Base-by-base conservation (phyloP, 2,113 vertebrate species). In the Tychaedon coryphoeus region DNA sequence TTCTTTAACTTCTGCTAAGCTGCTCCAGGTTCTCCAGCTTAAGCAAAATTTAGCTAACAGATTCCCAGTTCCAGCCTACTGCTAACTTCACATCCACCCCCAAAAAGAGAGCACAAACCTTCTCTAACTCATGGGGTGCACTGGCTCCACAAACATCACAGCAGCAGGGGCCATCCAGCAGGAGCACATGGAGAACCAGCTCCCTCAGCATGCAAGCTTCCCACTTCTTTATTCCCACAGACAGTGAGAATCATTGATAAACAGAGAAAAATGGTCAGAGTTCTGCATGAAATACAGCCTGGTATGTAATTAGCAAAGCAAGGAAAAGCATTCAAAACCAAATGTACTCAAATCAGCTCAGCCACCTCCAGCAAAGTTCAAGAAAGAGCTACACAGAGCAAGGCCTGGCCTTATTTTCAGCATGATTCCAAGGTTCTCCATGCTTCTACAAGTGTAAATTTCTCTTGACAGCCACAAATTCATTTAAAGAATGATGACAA, bases 381-480 rank as follows among this genome's bases (percentile, higher is more conserved):
- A 87, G 40, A 75, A 60, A 71, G 25, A 65, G 20, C 14, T 28
- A 78, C 1, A 45, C 10, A 84, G 57, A 84, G 43, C 57, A 94
- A 65, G 33, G 34, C 58, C 70, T 33, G 45, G 61, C 17, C 54
- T 40, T n/a, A 47, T 71, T 89, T 64, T 65, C 86, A 89, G 57
- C 60, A 38, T 40, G 23, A 90, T 65, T 85, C 77, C 61, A 73
- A 94, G 67, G 69, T 75, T 86, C 78, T 33, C 22, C 73, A 5
- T 24, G 34, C 77, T 91, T 85, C 80, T 88, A 51, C 33, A 92
- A 79, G 19, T 36, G 64, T 11, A 78, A 71, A 95, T 92, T 80
- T 83, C 79, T 78, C 86, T 86, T 95, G 83, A 87, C 73, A 89
- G 56, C 33, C 60, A 90, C 42, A 94, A 93, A 93, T 73, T 86